These are phyloP conservation scores for Pseudachorutes palmiensis DNA, from an alignment of 1,140 invertebrate genomes.

Conservation along the genomic window DNA sequence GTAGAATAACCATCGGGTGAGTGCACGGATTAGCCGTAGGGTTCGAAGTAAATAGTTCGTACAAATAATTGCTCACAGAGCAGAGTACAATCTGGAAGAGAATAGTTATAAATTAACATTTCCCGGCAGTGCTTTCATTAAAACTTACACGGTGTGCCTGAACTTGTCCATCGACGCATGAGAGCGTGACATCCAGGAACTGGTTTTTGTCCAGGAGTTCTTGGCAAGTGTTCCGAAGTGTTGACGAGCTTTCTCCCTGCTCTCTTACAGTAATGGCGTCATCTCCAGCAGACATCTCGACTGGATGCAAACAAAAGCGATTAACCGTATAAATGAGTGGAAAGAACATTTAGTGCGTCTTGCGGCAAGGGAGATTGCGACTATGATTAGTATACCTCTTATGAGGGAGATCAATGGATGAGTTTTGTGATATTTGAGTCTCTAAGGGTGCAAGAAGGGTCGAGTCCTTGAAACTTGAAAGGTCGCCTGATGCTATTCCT, in stretches of 20 bases:
- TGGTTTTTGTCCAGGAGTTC: conserved; percentile 15
- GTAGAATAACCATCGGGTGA: conserved; percentile 28
- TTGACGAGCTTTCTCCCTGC: background rate
- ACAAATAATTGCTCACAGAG: conserved; percentile 20
- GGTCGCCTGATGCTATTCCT: too few species aligned
- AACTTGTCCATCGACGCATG: conserved; percentile 29
- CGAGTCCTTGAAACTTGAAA: too few species aligned
- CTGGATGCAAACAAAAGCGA: too few species aligned
- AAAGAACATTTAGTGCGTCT: too few species aligned
- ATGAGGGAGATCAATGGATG: too few species aligned
- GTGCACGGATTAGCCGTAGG: conserved; percentile 19
- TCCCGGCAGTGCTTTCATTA: background rate
- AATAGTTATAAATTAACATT: conserved; percentile 4
- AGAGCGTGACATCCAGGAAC: conserved; percentile 27
- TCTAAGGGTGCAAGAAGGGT: too few species aligned
- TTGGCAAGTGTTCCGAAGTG: conserved; percentile 7
- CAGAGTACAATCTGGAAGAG: conserved; percentile 21
- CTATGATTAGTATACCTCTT: too few species aligned
- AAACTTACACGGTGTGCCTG: conserved; percentile 27
- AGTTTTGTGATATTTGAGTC: too few species aligned
- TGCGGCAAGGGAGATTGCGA: too few species aligned
- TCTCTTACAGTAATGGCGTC: background rate
- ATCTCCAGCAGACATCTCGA: background rate
- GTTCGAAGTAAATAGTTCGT: conserved; percentile 18
- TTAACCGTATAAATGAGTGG: too few species aligned